phyloP scores from a whole-genome alignment of 2,113 vertebrate species.

The Turdus rufiventris region DNA sequence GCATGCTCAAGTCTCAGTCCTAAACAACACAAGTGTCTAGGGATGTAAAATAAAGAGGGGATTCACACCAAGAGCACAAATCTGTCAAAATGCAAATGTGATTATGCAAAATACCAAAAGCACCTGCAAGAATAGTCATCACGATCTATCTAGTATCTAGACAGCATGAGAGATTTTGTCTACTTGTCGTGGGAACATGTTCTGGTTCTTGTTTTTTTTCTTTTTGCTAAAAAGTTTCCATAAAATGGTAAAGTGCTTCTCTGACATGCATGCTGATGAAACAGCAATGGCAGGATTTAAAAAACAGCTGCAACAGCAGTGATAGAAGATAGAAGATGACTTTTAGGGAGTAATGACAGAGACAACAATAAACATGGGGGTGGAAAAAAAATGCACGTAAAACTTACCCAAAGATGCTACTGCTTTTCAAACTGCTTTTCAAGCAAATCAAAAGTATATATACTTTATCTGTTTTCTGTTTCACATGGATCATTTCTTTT shows the following conservation, averaged over 20 bases:
- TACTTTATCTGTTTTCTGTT: background rate
- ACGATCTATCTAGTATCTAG: background rate
- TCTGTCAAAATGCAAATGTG: conserved; percentile 40
- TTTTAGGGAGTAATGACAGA: background rate
- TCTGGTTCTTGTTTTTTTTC: background rate
- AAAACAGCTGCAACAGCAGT: background rate
- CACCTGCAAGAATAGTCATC: background rate
- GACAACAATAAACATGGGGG: background rate
- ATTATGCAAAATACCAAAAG: background rate
- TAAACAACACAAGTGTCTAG: background rate
- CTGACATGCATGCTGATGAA: background rate
- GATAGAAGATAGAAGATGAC: background rate
- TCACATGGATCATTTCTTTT: rapidly evolving
- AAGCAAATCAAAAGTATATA: background rate
- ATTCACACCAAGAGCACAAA: conserved; percentile 11
- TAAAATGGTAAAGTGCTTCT: background rate
- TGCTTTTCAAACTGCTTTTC: background rate
- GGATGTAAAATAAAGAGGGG: background rate
- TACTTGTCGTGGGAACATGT: background rate
- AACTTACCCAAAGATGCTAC: background rate
- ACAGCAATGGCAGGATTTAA: background rate
- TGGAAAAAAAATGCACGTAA: rapidly evolving
- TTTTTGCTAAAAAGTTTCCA: background rate
- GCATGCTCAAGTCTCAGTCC: background rate
- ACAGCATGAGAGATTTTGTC: background rate